Conservation (phyloP, 1,140 invertebrate species). For the Cataglyphis hispanica region DNA sequence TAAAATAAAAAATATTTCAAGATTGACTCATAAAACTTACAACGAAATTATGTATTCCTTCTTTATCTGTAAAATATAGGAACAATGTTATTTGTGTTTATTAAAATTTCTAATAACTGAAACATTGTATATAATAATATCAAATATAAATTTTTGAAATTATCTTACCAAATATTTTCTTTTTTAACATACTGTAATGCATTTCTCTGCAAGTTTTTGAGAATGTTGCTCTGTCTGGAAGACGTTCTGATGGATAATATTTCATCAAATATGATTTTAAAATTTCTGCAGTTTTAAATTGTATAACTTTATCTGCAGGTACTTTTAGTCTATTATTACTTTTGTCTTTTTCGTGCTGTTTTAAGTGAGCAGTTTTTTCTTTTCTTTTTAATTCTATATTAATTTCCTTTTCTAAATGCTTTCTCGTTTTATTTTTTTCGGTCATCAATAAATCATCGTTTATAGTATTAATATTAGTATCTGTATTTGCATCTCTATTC, state of each 20-base stretch:
- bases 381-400: conserved; percentile 23
- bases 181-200: conserved; percentile 72
- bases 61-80: conserved; percentile 72
- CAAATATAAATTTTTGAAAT: conserved; percentile 22
- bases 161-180: conserved; percentile 77
- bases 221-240: conserved; percentile 79
- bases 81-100: conserved; percentile 40
- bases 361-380: conserved; percentile 3
- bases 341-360: conserved; percentile 12
- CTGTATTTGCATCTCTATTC: background rate
- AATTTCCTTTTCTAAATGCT: background rate
- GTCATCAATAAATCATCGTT: background rate
- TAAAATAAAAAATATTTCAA: conserved; percentile 42
- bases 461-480: conserved; percentile 21
- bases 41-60: conserved; percentile 72
- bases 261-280: conserved; percentile 79
- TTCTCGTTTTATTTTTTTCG: background rate
- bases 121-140: conserved; percentile 36
- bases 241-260: conserved; percentile 76
- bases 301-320: conserved; percentile 67
- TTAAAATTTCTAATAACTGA: conserved; percentile 17
- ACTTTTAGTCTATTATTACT: conserved; percentile 53
- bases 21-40: conserved; percentile 51
- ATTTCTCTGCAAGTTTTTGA: conserved; percentile 78
- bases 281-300: conserved; percentile 78